Base-by-base conservation (phyloP, 2,113 vertebrate species). In the Pteruthius melanotis region DNA sequence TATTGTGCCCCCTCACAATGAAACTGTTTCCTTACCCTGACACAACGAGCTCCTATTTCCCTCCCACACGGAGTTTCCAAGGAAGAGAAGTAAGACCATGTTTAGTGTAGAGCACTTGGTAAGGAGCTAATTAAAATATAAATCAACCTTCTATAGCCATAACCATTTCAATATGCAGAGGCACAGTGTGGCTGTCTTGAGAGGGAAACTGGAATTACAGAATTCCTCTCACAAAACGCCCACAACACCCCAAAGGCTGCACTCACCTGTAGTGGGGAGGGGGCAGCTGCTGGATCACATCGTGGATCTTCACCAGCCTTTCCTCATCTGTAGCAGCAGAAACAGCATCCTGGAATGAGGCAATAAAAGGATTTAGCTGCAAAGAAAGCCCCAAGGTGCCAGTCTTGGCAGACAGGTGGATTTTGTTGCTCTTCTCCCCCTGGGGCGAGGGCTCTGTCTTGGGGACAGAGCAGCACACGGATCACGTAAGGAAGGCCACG, bases 281-380 rank as follows among this genome's bases (percentile, higher is more conserved):
- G 28, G 99, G 99, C 57, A 99, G 98, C 92, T 99, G 99, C 91
- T 99, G 99, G 94, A 99, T 99, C 97, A 99, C 99, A 56, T 99
- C 99, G 20, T 99, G 99, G 90, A 99, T 99, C 97, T 99, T 99
- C 54, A 99, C 98, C 94, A 99, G 96, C 91, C 99, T 98, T 52
- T 99, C 99, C 87, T 99, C 99, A 75, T 99, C 99, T 5, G 99
- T 99, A 72, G 99, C 99, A 90, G 99, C 99, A 95, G 99, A 99
- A 90, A 99, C 99, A 1, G 99, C 99, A 35, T 99, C 99, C 99
- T 99, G 97, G 57, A 94, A 96, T 0, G 47, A 87, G 76, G 96
- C 75, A 97, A 74, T n/a, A 33, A 22, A 71, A 66, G 57, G 49
- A 11, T 3, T 93, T 1, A 91, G 79, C 53, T 14, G 37, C 84